Conservation (phyloP, 2,113 vertebrate genomes). For the Solea senegalensis region DNA sequence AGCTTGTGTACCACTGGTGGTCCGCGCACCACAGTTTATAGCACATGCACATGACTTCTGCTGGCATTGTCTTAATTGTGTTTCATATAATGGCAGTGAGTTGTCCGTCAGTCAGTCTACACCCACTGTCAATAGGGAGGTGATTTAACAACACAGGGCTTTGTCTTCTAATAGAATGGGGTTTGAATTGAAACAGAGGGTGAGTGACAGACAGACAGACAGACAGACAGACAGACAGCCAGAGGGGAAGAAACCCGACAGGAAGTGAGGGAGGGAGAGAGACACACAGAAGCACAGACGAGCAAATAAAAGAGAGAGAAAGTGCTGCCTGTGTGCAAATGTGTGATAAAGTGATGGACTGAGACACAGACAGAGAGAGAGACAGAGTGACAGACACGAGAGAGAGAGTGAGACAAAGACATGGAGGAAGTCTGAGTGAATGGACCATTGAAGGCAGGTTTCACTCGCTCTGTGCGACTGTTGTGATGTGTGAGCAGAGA, state of each 20-base stretch:
- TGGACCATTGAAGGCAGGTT: slow-evolving; percentile 42
- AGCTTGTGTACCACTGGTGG: no score
- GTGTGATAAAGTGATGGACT: slow-evolving; percentile 57
- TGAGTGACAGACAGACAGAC: slow-evolving; percentile 23
- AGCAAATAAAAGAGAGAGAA: slow-evolving; percentile 46
- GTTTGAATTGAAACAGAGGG: slow-evolving; percentile 33
- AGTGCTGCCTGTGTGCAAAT: slow-evolving; percentile 60
- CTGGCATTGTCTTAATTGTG: neutral
- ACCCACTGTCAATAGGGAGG: neutral
- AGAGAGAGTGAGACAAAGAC: slow-evolving; percentile 30
- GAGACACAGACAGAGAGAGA: slow-evolving; percentile 24
- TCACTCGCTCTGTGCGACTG: slow-evolving; percentile 19
- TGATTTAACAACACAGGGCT: slow-evolving; percentile 21
- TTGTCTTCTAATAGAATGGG: slow-evolving; percentile 37
- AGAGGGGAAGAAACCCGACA: slow-evolving; percentile 18
- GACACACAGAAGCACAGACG: slow-evolving; percentile 12
- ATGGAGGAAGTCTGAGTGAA: slow-evolving; percentile 20
- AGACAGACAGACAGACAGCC: slow-evolving; percentile 25
- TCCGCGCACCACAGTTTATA: neutral
- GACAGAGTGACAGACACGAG: slow-evolving; percentile 8
- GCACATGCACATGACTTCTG: neutral
- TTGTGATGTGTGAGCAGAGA: slow-evolving; percentile 58
- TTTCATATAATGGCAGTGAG: no score
- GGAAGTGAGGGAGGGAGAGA: slow-evolving; percentile 24
- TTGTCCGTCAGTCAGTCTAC: no score